Base-by-base conservation (phyloP, 2,888 invertebrate species). In the Orchestes rusci region DNA sequence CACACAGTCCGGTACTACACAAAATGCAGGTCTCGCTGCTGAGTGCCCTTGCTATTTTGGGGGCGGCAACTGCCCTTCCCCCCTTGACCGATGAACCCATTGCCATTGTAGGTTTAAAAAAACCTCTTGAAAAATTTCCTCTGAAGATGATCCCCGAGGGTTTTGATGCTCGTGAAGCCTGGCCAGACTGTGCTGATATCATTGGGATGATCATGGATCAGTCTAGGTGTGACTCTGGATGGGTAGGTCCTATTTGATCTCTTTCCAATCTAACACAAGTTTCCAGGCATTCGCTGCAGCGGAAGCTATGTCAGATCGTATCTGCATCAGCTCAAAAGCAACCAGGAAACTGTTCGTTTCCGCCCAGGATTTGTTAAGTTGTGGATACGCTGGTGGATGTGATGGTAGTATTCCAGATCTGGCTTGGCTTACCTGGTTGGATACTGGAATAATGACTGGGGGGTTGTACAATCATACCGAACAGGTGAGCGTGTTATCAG, bases 191-290 rank as follows among this genome's bases (percentile, higher is more conserved):
- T n/a, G n/a, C n/a, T n/a, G n/a, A n/a, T n/a, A n/a, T n/a, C n/a
- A n/a, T n/a, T n/a, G n/a, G n/a, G n/a, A n/a, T n/a, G n/a, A n/a
- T n/a, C n/a, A n/a, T n/a, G n/a, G n/a, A n/a, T n/a, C n/a, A 88
- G 65, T 85, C 84, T 3, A 79, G 82, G n/a, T 92, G 91, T 64
- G 91, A 91, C 15, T 88, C 88, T 18, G 92, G 92, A 68, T 90
- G 89, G 89, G 74, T 74, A 47, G 48, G 46, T n/a, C n/a, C n/a
- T n/a, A 8, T 3, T 34, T 2, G 34, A 2, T 1, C 15, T 18
- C 2, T 31, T 8, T 12, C 13, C n/a, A 12, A 31, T 8, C 2
- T 10, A 31, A 13, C 13, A 12, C n/a, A n/a, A n/a, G n/a, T n/a
- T n/a, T n/a, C n/a, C 32, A 76, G 77, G 90, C 89, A 2, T 87